Conservation (phyloP, 2,113 vertebrate genomes). For the Vimba vimba region DNA sequence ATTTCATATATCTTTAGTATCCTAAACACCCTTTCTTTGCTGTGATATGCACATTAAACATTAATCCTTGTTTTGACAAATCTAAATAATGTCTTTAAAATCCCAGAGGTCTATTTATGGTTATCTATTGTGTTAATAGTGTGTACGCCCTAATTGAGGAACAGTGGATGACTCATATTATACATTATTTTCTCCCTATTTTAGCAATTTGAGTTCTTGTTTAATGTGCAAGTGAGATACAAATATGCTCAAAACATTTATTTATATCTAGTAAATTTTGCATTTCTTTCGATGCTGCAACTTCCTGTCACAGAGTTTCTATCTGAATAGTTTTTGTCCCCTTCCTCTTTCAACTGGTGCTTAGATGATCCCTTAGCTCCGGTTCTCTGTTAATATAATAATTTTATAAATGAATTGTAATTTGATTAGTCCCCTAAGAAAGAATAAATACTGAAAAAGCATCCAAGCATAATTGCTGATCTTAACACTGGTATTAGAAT, state of each 20-base stretch:
- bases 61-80: neutral
- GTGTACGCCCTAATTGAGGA: neutral
- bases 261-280: neutral
- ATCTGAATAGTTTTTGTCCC: neutral
- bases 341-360: slow-evolving; percentile 11
- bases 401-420: neutral
- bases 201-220: neutral
- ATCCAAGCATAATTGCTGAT: neutral
- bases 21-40: neutral
- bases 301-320: neutral
- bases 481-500: neutral
- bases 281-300: neutral
- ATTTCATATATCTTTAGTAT: neutral
- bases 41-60: neutral
- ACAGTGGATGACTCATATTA: too few species aligned
- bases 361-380: neutral
- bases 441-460: neutral
- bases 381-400: neutral
- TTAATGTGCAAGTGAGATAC: neutral
- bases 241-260: neutral
- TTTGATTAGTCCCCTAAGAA: neutral
- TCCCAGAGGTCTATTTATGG: too few species aligned
- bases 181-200: neutral
- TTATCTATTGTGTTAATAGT: neutral
- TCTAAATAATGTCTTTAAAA: too few species aligned